Base-by-base conservation (phyloP, 2,888 invertebrate species). In the Bedellia somnulentella region DNA sequence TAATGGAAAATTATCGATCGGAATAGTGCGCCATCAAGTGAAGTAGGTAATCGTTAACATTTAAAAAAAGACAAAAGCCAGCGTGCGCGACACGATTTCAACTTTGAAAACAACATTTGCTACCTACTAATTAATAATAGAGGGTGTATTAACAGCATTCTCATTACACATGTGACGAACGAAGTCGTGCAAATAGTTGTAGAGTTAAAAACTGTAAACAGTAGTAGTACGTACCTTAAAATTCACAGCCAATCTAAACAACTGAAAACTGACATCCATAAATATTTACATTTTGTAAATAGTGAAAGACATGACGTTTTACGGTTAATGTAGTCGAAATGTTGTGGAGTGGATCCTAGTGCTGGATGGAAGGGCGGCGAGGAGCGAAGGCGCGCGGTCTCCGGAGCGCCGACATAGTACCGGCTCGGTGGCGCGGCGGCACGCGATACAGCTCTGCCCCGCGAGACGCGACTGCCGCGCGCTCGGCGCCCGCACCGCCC, bases 211-310 rank as follows among this genome's bases (percentile, higher is more conserved):
- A 24, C 4, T 13, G 30, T 17, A 30, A 30, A 24, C 17, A 15
- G 26, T 55, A 61, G 52, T 9, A 18, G 59, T 63, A 70, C 73
- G 58, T 71, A 73, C 73, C 73, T 73, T 66, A 60, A 71, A 71
- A 68, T 68, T 71, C 62, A 73, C 70, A 70, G 73, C 68, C 70
- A 70, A 71, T 71, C 68, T 71, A 71, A 73, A 71, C 67, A 71
- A 71, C 66, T 67, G 66, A 68, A 71, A 70, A 70, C 67, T 71
- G 71, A 68, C 71, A 71, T 71, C 71, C 70, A 67, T 73, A 73
- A 71, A 71, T 73, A 71, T 73, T 73, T 73, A 73, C 73, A 71
- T 70, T 70, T 23, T 5, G 62, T 52, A 49, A 53, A 59, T 58
- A 52, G 63, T 53, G 55, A 54, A 58, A 55, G 52, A 58, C 53